These are phyloP conservation scores for Macropis europaea DNA, from an alignment of 2,888 invertebrate genomes.

Conservation along the genomic window DNA sequence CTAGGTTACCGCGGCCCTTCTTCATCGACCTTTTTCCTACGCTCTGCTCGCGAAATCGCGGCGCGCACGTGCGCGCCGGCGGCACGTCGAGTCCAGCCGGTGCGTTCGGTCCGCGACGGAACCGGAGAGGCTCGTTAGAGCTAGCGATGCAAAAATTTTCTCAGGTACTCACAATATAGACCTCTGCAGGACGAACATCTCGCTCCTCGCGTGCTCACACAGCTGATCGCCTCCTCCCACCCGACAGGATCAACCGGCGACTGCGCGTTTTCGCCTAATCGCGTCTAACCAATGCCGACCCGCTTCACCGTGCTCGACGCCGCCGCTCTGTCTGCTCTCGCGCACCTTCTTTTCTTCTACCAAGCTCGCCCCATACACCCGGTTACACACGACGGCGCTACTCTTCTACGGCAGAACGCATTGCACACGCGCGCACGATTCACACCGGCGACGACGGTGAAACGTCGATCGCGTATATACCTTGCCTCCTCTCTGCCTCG, in stretches of 20 bases:
- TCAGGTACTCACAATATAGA: slow-evolving; percentile 70
- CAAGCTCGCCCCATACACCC: slow-evolving; percentile 18
- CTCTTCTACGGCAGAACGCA: not conserved
- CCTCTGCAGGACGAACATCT: slow-evolving; percentile 74
- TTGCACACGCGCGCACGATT: slow-evolving; percentile 25
- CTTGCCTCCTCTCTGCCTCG: slow-evolving; percentile 6
- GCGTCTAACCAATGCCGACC: slow-evolving; percentile 32
- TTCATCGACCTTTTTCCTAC: slow-evolving; percentile 13
- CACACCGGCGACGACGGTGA: not conserved
- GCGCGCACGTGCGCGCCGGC: slow-evolving; percentile 35
- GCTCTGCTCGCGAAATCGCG: not conserved
- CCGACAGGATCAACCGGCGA: slow-evolving; percentile 65
- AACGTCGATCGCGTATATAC: slow-evolving; percentile 5
- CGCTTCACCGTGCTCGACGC: slow-evolving; percentile 22
- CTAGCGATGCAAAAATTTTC: slow-evolving; percentile 33
- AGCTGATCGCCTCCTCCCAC: slow-evolving; percentile 73
- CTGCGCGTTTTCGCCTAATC: slow-evolving; percentile 67
- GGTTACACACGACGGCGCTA: slow-evolving; percentile 7
- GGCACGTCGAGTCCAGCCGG: no score
- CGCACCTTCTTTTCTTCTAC: slow-evolving; percentile 23
- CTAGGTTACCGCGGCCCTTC: slow-evolving; percentile 41
- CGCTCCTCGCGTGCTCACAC: slow-evolving; percentile 67
- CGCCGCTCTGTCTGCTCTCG: slow-evolving; percentile 31
- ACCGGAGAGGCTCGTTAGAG: no score
- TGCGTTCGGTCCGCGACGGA: no score